Base-by-base conservation (phyloP, 2,888 invertebrate species). In the Papilio gigon region DNA sequence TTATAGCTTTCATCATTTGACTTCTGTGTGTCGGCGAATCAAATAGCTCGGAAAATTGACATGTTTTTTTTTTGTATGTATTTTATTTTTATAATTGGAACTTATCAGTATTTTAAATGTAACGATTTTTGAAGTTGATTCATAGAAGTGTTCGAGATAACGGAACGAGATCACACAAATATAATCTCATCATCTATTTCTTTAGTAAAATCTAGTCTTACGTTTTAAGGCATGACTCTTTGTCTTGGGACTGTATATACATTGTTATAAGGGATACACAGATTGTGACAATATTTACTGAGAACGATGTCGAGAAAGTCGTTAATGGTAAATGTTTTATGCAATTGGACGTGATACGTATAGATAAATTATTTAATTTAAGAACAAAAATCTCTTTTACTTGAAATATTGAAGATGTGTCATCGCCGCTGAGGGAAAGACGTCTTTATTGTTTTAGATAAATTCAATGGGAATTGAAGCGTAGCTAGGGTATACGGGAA, bases 181-280 rank as follows among this genome's bases (percentile, higher is more conserved):
- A 81, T 77, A 83, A 79, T 87, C 85, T 85, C 83, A 79, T n/a
- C 85, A 82, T 86, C 77, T 85, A 82, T 85, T 84, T 86, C 82
- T 82, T 85, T 89, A 89, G 91, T 90, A 90, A 90, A 91, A 85
- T 92, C 91, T 92, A 92, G 91, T 92, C 91, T 89, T 91, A 90
- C 83, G 83, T 88, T 80, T 76, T 90, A 90, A 89, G 90, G 86
- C 87, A 84, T 84, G 82, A 83, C 83, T 84, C 81, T 56, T 50
- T 82, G 85, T 87, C 86, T 88, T 85, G 63, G 83, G 81, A 87
- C 83, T 91, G 89, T 91, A 89, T 77, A 89, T 91, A 90, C 79
- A 83, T 80, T 82, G 82, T 81, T 84, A 77, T 87, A 86, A 84
- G 84, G 75, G n/a, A 60, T 78, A 78, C 85, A 85, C 82, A 79